These are phyloP conservation scores for Drosophila incognita DNA, from an alignment of 2,888 invertebrate genomes.

Conservation along the genomic window DNA sequence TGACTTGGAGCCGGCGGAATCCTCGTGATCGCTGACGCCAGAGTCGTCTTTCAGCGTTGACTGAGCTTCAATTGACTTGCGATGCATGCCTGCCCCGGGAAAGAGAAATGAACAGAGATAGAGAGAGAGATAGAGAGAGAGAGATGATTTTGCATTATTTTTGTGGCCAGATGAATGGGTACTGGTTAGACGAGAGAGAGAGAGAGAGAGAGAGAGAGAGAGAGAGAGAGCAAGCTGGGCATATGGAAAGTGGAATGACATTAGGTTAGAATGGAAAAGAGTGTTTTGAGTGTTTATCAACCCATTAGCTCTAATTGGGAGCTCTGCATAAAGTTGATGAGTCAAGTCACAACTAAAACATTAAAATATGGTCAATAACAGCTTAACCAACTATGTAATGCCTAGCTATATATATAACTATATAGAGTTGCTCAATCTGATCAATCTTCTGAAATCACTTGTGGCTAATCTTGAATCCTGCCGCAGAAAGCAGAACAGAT, in stretches of 20 bases:
- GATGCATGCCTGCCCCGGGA: conserved; percentile 94
- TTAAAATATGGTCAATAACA: background rate
- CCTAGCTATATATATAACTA: background rate
- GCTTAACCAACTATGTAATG: background rate
- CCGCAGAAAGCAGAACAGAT: background rate
- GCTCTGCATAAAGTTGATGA: background rate
- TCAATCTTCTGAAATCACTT: background rate
- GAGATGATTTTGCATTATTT: background rate
- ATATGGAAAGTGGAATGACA: conserved; percentile 3
- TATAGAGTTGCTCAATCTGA: background rate
- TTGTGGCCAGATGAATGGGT: background rate
- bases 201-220: conserved; percentile 1
- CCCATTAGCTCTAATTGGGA: background rate
- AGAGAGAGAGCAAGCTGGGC: conserved; percentile 7
- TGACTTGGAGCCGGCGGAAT: conserved; percentile 86
- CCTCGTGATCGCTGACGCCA: conserved; percentile 89
- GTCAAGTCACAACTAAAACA: background rate
- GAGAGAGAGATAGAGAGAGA: background rate
- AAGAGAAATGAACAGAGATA: background rate
- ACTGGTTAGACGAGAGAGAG: background rate
- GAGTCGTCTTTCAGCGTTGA: conserved; percentile 95
- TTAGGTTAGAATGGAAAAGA: background rate
- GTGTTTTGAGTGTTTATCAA: background rate
- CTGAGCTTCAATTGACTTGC: conserved; percentile 98
- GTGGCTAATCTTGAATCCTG: background rate